Conservation (phyloP, 2,113 vertebrate genomes). For the Dicentrarchus labrax region DNA sequence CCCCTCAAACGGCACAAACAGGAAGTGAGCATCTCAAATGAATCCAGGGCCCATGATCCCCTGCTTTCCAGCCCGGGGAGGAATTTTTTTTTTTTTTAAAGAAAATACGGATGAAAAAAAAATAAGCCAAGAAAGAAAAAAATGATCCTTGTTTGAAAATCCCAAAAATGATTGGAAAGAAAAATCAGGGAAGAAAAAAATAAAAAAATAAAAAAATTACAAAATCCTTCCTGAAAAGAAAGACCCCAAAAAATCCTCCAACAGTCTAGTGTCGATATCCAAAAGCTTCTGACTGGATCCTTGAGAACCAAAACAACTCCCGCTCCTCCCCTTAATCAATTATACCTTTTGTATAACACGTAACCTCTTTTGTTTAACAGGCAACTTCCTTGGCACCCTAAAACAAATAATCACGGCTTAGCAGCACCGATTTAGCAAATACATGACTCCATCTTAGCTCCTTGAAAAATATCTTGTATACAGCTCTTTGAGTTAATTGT, state of each 20-base stretch:
- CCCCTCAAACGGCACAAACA: conserved; percentile 82
- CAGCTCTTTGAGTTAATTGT: conserved; percentile 55
- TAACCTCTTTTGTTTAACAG: conserved; percentile 32
- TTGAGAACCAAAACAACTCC: conserved; percentile 58
- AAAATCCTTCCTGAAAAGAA: conserved; percentile 70
- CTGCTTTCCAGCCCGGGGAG: conserved; percentile 67
- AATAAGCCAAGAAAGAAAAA: conserved; percentile 62
- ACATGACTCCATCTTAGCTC: conserved; percentile 70
- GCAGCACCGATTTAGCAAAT: conserved; percentile 49
- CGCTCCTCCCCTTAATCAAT: conserved; percentile 39
- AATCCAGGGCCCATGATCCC: conserved; percentile 82
- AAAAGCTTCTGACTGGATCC: conserved; percentile 68
- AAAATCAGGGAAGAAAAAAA: conserved; percentile 26
- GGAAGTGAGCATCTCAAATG: conserved; percentile 85
- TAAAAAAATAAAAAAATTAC: conserved; percentile 33
- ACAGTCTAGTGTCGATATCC: conserved; percentile 75
- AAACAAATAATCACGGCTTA: conserved; percentile 48
- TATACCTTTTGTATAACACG: conserved; percentile 21
- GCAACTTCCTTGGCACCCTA: conserved; percentile 34
- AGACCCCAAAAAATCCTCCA: conserved; percentile 68
- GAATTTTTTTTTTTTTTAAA: conserved; percentile 11
- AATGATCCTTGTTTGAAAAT: conserved; percentile 73
- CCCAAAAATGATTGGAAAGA: conserved; percentile 57
- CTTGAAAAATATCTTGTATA: conserved; percentile 49
- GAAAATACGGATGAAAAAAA: conserved; percentile 45